Evolutionary conservation across 2,113 vertebrate species (phyloP).

Genomic region (Proteles cristata): DNA sequence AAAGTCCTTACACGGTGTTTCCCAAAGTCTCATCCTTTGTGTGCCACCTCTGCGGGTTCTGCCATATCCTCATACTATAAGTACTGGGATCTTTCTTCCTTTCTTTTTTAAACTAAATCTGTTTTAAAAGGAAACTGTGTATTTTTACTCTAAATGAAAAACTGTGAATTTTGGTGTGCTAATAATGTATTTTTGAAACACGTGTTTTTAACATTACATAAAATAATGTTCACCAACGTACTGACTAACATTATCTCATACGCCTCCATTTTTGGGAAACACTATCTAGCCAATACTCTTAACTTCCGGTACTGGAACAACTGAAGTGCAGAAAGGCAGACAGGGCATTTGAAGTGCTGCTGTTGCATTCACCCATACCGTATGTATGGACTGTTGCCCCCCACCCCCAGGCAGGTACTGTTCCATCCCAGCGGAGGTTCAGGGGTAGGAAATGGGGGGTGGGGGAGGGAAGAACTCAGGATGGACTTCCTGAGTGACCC

Average conservation of each 20-base stretch:
- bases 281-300: background rate
- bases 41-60: background rate
- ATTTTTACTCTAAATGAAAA: background rate
- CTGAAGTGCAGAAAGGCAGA: background rate
- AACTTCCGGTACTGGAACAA: background rate
- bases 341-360: background rate
- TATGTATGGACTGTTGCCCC: background rate
- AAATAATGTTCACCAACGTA: background rate
- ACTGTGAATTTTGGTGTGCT: background rate
- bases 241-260: background rate
- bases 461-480: background rate
- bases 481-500: background rate
- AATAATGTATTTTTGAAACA: constrained; percentile 9
- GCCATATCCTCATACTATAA: background rate
- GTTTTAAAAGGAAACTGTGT: constrained; percentile 15
- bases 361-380: background rate
- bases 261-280: background rate
- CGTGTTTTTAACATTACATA: constrained; percentile 20
- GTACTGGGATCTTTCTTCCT: background rate
- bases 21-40: background rate
- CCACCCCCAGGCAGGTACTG: background rate
- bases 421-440: background rate
- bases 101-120: background rate
- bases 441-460: background rate
- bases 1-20: background rate